phyloP scores from a whole-genome alignment of 2,113 vertebrate species.

The Onychostruthus taczanowskii region DNA sequence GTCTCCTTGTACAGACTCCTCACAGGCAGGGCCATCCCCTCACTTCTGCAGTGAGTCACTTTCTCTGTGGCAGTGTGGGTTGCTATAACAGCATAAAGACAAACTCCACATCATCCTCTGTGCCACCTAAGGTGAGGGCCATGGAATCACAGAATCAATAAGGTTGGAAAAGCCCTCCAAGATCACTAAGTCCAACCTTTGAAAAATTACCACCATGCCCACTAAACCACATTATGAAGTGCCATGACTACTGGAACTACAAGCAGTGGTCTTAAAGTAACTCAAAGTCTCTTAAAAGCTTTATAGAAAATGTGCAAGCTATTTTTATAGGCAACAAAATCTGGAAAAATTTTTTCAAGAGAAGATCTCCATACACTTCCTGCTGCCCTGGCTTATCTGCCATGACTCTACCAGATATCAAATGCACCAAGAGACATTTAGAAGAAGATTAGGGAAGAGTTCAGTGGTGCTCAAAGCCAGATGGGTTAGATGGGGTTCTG shows the following conservation, averaged over 20 bases:
- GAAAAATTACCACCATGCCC: not conserved
- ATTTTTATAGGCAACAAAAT: not conserved
- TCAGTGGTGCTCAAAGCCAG: not conserved
- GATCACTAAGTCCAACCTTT: not conserved
- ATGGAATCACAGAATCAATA: not conserved
- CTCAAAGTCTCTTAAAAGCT: not conserved
- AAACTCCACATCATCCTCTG: not conserved
- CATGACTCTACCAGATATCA: not conserved
- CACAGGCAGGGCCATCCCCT: not conserved
- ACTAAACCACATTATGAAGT: not conserved
- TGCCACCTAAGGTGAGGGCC: not conserved
- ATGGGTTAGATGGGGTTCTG: not conserved
- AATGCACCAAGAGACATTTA: not conserved
- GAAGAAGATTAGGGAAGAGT: not conserved
- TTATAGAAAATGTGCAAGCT: not conserved
- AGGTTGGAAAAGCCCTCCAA: not conserved
- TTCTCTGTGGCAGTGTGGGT: not conserved
- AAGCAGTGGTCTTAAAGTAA: not conserved
- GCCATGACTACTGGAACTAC: not conserved
- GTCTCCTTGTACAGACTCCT: not conserved
- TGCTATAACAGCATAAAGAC: not conserved
- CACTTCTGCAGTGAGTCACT: not conserved
- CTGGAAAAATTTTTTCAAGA: not conserved
- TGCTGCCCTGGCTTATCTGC: not conserved
- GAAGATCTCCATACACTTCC: not conserved